These are phyloP conservation scores for Cynopterus brachyotis DNA, from an alignment of 2,113 vertebrate species.

Conservation along the genomic window DNA sequence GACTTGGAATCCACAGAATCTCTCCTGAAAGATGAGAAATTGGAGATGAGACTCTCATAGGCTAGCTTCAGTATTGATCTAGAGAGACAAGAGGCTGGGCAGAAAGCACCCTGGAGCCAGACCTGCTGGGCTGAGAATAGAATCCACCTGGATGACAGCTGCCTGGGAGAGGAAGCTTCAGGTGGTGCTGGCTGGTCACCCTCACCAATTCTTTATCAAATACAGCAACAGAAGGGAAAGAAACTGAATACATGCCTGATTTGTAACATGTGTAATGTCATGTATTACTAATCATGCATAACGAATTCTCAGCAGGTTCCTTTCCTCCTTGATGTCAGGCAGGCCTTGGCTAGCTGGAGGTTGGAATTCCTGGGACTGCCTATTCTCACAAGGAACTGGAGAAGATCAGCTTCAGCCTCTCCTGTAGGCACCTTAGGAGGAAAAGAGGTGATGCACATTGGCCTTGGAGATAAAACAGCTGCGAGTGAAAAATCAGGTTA, in stretches of 20 bases:
- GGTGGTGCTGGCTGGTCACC: neutral
- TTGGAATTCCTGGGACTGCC: neutral
- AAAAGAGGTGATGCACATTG: neutral
- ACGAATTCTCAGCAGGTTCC: neutral
- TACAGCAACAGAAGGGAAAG: neutral
- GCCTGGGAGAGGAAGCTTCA: neutral
- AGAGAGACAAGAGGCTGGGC: neutral
- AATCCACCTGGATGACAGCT: neutral
- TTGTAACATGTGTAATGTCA: neutral
- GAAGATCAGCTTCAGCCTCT: neutral
- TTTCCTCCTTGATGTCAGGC: neutral
- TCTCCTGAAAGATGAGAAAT: constrained; percentile 81
- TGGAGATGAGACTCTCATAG: neutral
- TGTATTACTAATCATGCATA: neutral
- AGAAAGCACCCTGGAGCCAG: neutral
- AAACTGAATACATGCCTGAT: too few relatives aligned
- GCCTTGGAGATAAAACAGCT: neutral
- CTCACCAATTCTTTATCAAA: neutral
- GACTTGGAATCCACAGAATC: constrained; percentile 88
- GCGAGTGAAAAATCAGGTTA: neutral
- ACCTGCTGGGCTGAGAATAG: neutral
- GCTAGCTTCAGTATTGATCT: neutral
- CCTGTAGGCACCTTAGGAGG: neutral
- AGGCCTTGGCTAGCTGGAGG: neutral
- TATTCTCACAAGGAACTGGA: neutral